Conservation (phyloP, 2,888 invertebrate species). For the Pantelozetes paolii region DNA sequence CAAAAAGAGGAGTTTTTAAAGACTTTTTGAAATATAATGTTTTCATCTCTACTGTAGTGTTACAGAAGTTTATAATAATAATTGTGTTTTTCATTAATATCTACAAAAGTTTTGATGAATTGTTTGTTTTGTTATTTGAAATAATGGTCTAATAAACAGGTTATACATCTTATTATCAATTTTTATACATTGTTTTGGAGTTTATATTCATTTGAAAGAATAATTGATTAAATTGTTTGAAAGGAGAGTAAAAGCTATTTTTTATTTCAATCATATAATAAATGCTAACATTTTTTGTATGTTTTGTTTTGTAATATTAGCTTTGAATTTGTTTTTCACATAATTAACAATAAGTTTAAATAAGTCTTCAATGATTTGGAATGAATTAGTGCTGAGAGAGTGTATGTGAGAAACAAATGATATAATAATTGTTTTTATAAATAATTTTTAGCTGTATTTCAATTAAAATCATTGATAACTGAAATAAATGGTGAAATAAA, state of each 20-base stretch:
- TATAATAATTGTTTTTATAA: neutral
- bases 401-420: neutral
- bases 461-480: neutral
- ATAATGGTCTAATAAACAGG: neutral
- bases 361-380: slow-evolving; percentile 7
- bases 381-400: slow-evolving; percentile 15
- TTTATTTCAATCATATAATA: slow-evolving; percentile 1
- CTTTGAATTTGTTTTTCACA: neutral
- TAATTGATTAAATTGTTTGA: neutral
- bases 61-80: neutral
- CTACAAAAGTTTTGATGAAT: neutral
- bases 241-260: slow-evolving; percentile 21
- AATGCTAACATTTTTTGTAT: neutral
- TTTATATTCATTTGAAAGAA: neutral
- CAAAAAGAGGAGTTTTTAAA: neutral
- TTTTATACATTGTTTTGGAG: neutral
- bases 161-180: neutral
- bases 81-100: neutral
- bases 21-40: neutral
- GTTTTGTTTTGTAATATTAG: neutral
- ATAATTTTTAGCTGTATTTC: slow-evolving; percentile 2
- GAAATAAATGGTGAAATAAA: neutral
- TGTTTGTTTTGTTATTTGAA: neutral
- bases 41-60: too few species aligned
- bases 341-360: slow-evolving; percentile 11